Base-by-base conservation (phyloP, 2,797 vertebrate species). In the Mastacembelus armatus region DNA sequence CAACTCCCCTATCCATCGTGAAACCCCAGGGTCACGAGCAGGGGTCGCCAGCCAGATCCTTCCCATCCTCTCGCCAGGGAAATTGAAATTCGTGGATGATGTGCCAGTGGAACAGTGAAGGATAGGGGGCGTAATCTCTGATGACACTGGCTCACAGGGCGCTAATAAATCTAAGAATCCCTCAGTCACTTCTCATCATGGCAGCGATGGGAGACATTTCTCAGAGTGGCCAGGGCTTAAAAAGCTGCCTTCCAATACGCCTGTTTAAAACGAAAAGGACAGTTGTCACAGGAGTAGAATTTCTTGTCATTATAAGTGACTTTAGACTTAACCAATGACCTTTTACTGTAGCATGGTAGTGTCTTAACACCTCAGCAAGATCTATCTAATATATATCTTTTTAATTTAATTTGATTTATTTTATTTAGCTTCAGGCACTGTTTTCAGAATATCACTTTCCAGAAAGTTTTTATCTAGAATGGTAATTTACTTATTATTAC, bases 151-250 rank as follows among this genome's bases (percentile, higher is more conserved):
- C 86, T 91, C 87, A 73, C 66, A 49, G 67, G 72, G 76, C 36
- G 67, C 90, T 92, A 92, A 93, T 91, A 92, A 92, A 92, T 92
- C 89, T 84, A 74, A 85, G 83, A 86, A 89, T 87, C 71, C 82
- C 81, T 81, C 77, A 67, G 86, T 94, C 92, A 85, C 88, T 90
- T 92, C 85, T 89, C 78, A 92, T 94, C 90, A 89, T 48, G 8
- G 50, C 54, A 15, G 32, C 63, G 19, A 73, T 63, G 68, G 79
- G 66, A 72, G 85, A 88, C 67, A 77, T 87, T 87, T 84, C 76
- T 80, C 74, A 85, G 72, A 79, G 61, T 62, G 67, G 47, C 68
- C 54, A 16, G 33, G 77, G 67, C 74, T 75, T 67, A 2, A 66
- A 49, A 71, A 69, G 79, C 81, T 85, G 74, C 60, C 64, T 70